phyloP scores from a whole-genome alignment of 2,888 invertebrate species.

The Tipula confusa region DNA sequence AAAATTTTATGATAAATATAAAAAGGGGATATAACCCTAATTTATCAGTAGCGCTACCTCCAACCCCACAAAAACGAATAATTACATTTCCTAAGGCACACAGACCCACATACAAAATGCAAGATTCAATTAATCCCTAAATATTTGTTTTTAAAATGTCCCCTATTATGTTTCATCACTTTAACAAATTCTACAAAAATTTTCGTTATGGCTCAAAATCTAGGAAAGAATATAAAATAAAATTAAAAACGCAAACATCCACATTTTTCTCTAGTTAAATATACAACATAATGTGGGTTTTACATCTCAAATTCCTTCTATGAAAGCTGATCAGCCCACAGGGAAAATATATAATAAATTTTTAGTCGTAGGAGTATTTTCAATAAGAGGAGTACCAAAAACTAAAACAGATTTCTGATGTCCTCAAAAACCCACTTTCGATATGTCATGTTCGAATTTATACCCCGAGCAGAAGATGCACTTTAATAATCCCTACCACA shows the following conservation, averaged over 20 bases:
- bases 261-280: background rate
- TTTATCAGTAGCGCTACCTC: background rate
- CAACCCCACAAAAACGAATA: background rate
- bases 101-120: background rate
- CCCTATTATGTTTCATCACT: background rate
- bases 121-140: background rate
- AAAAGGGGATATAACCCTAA: background rate
- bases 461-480: background rate
- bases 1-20: background rate
- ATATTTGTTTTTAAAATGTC: background rate
- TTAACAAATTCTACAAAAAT: no score
- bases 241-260: background rate
- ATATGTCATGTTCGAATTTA: no score
- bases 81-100: background rate
- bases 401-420: no score
- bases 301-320: background rate
- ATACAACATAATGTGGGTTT: background rate
- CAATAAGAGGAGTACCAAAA: background rate
- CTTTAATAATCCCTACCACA: no score
- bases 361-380: background rate
- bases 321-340: background rate
- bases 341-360: background rate
- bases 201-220: background rate
- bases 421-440: no score
- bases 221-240: background rate